Conservation (phyloP, 2,888 invertebrate species). For the Ecdyonurus torrentis region DNA sequence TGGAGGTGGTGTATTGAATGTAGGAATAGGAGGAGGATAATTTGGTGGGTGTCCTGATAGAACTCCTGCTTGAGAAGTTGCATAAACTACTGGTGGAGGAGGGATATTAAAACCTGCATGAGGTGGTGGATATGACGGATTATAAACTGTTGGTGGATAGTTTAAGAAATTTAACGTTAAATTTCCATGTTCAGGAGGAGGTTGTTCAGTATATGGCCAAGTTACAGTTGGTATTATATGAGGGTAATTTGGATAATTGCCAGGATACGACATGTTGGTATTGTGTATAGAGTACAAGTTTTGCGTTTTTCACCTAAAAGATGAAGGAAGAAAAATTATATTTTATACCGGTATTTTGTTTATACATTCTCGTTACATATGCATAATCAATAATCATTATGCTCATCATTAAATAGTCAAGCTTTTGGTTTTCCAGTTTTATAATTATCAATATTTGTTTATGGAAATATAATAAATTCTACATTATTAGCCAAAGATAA, state of each 20-base stretch:
- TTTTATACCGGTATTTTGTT: too few relatives aligned
- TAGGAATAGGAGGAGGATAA: not conserved
- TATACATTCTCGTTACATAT: too few relatives aligned
- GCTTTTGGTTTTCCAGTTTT: too few relatives aligned
- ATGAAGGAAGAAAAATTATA: too few relatives aligned
- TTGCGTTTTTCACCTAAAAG: too few relatives aligned
- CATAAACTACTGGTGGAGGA: not conserved
- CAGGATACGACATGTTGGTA: not conserved
- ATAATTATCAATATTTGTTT: too few relatives aligned
- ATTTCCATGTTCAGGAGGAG: not conserved
- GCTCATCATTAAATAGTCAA: too few relatives aligned
- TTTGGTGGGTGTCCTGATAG: not conserved
- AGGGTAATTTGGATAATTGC: not conserved
- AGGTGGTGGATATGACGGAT: not conserved
- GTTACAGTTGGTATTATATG: not conserved
- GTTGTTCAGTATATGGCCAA: not conserved
- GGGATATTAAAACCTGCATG: not conserved
- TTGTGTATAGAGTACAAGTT: too few relatives aligned
- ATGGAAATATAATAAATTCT: too few relatives aligned
- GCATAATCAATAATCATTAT: too few relatives aligned
- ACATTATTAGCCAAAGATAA: too few relatives aligned
- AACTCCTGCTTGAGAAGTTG: not conserved
- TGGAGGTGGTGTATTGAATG: not conserved
- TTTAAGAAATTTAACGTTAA: not conserved
- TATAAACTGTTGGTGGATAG: not conserved